Percentiles rank a stretch among this genome's conserved stretches.
Conservation (phyloP, 2,797 vertebrate species). For the Poecilia gillii region DNA sequence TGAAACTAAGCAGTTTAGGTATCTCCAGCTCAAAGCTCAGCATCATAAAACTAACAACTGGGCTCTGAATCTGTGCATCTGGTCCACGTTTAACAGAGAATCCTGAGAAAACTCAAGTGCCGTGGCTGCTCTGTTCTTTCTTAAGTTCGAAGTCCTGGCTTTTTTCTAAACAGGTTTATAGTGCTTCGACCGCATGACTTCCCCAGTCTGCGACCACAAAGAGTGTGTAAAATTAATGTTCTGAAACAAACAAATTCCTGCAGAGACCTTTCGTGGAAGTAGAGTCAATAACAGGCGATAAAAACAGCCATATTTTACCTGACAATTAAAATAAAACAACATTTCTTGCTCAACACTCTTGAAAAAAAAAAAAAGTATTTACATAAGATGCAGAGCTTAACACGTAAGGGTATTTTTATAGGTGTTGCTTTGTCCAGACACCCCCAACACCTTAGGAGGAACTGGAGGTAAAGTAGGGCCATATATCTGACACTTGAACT, state of each 20-base stretch:
- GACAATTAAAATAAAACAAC: not conserved
- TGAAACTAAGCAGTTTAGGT: conserved; percentile 56
- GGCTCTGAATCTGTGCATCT: conserved; percentile 74
- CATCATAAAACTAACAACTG: conserved; percentile 78
- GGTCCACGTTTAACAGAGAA: conserved; percentile 61
- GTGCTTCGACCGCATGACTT: conserved; percentile 79
- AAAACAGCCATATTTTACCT: conserved; percentile 1
- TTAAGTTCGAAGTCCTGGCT: conserved; percentile 73
- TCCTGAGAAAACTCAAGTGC: conserved; percentile 68
- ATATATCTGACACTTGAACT: conserved; percentile 68
- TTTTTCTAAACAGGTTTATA: conserved; percentile 77
- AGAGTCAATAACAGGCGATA: conserved; percentile 2
- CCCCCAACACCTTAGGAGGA: conserved; percentile 49
- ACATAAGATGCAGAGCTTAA: conserved; percentile 2
- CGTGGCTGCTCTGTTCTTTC: conserved; percentile 66
- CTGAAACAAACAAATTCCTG: conserved; percentile 79
- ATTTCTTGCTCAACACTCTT: not conserved
- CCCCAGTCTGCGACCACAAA: conserved; percentile 78
- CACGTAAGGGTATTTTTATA: conserved; percentile 22
- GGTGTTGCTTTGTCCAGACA: conserved; percentile 53
- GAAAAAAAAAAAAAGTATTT: not conserved
- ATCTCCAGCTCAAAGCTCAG: conserved; percentile 67
- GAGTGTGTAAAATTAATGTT: conserved; percentile 83
- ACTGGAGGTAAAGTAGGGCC: conserved; percentile 47
- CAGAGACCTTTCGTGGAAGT: conserved; percentile 41